These are phyloP conservation scores for Anneissia japonica DNA, from an alignment of 35 echinoderm and acorn worm species.

Conservation along the genomic window DNA sequence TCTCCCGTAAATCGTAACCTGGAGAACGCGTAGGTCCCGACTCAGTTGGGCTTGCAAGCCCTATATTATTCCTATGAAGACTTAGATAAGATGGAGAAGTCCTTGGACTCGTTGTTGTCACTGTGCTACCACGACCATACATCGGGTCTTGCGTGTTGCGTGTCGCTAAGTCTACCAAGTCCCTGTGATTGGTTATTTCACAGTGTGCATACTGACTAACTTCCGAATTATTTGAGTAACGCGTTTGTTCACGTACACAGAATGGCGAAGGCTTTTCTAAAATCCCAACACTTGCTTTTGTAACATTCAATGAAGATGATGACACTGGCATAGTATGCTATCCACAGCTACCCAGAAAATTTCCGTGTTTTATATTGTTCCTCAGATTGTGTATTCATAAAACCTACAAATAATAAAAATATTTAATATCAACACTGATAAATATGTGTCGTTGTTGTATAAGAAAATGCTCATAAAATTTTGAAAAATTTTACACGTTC, in stretches of 20 bases:
- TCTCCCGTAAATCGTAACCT: slow-evolving; percentile 20
- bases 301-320: neutral
- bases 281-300: neutral
- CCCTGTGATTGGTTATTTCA: neutral
- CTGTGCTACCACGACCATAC: neutral
- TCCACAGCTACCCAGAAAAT: neutral
- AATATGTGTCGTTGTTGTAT: too few relatives aligned
- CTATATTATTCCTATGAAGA: neutral
- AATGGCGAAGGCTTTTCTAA: neutral
- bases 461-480: too few relatives aligned
- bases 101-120: neutral
- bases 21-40: neutral
- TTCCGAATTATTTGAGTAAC: neutral
- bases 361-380: neutral
- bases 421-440: too few relatives aligned
- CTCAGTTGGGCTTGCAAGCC: neutral
- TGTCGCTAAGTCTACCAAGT: neutral
- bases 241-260: neutral
- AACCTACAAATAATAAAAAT: neutral
- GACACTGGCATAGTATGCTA: neutral
- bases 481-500: too few relatives aligned
- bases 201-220: neutral
- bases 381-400: neutral
- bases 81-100: neutral
- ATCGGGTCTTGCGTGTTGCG: neutral